Evolutionary conservation across 2,797 vertebrate species (phyloP), one percentile per base, ranked within the genome.

Genomic region (Pelochelys cantorii): DNA sequence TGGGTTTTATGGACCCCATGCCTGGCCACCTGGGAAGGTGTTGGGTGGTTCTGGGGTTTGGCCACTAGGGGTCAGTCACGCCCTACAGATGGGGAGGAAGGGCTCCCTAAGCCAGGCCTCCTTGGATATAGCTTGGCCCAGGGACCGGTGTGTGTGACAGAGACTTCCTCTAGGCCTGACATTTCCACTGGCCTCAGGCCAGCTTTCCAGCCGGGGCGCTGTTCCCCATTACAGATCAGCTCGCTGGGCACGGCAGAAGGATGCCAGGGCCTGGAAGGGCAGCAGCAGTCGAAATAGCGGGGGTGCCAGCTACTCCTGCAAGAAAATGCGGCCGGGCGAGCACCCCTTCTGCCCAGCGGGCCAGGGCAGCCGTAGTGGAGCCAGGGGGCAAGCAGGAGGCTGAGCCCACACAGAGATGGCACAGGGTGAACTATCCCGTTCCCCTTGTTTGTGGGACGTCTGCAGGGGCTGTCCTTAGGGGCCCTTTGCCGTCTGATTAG

Each of bases 1-100:
- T 12, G 3, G 14, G 53, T 15, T 54, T 15, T 48, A 48, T 1
- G 62, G 15, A 17, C 3, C 31, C 15, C 27, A 15, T 1, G 60
- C 60, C 60, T 62, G 12, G 60, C 60, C 14, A 13, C 60, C 60
- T 17, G 17, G 62, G 15, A 17, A 34, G 62, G n/a, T 15, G 7
- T 18, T 60, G 29, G 42, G 48, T 78, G 92, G 2, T 83, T 68
- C 56, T 17, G 93, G 31, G 31, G 2, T 90, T n/a, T 0, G 0
- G 89, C 95, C 97, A 42, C 96, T 95, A 97, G 97, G 94, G 96
- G 96, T 88, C 96, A 92, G 93, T 68, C 92, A 14, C 92, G 87
- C 93, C 85, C 92, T 65, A 86, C 87, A n/a, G 81, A 48, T 48
- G 42, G 42, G 42, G 42, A 48, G 42, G 42, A 48, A 8, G 42